Evolutionary conservation across 2,888 invertebrate genomes (phyloP).

Genomic region (Ochlodes sylvanus): DNA sequence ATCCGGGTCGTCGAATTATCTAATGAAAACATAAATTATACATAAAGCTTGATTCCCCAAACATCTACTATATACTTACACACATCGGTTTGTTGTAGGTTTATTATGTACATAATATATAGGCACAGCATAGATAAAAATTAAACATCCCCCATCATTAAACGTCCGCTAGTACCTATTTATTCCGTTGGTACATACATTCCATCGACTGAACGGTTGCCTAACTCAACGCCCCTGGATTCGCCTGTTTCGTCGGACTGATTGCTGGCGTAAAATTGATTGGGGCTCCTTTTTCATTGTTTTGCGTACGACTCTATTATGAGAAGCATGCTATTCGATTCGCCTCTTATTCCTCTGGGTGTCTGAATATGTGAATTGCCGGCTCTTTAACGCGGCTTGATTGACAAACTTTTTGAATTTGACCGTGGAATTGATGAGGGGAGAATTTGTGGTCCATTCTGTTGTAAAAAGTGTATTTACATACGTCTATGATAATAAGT

Average conservation of each 20-base stretch:
- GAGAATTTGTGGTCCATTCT: not conserved
- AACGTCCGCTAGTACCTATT: not conserved
- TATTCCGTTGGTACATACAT: too few relatives aligned
- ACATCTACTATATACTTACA: too few relatives aligned
- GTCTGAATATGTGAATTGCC: conserved; percentile 20
- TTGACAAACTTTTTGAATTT: conserved; percentile 29
- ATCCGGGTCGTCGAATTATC: too few relatives aligned
- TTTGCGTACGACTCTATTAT: conserved; percentile 26
- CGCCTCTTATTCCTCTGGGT: conserved; percentile 16
- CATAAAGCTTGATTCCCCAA: too few relatives aligned
- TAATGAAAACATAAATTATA: too few relatives aligned
- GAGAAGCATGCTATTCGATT: conserved; percentile 25
- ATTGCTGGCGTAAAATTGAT: conserved; percentile 34
- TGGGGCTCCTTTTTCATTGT: conserved; percentile 32
- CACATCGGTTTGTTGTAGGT: too few relatives aligned
- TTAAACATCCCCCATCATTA: too few relatives aligned
- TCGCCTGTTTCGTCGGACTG: conserved; percentile 1
- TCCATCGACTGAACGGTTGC: not conserved
- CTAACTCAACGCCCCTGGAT: not conserved
- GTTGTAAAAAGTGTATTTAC: not conserved
- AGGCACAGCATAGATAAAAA: too few relatives aligned
- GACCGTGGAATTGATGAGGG: conserved; percentile 1
- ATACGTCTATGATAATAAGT: too few relatives aligned
- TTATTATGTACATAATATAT: too few relatives aligned
- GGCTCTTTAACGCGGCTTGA: conserved; percentile 11